Evolutionary conservation across 2,797 vertebrate species (phyloP).

Genomic region (Sciaenops ocellatus): DNA sequence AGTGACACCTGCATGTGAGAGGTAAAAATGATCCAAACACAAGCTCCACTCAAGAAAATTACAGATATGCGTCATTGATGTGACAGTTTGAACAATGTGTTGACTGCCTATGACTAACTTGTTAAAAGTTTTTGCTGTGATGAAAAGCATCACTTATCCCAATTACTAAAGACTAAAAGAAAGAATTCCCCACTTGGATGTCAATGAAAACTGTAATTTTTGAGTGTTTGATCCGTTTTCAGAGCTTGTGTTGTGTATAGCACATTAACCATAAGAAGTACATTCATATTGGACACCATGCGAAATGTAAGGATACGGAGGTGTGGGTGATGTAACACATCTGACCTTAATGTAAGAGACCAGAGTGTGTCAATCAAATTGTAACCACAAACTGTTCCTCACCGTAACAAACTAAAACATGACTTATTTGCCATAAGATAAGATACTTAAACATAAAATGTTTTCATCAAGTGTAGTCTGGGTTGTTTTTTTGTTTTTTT

Average conservation of each 20-base stretch:
- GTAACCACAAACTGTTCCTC: background rate
- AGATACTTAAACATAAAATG: too few relatives aligned
- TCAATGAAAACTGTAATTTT: background rate
- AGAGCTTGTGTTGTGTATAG: too few relatives aligned
- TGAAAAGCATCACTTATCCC: slow-evolving; percentile 6
- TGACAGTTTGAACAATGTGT: background rate
- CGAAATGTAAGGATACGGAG: background rate
- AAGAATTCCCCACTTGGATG: too few relatives aligned
- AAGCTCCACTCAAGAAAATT: slow-evolving; percentile 9
- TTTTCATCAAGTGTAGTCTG: background rate
- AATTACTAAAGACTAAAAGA: background rate
- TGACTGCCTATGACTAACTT: background rate
- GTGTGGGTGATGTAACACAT: background rate
- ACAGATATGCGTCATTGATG: background rate
- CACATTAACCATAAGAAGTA: background rate
- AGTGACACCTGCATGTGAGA: background rate
- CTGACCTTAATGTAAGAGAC: background rate
- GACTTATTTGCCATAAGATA: background rate
- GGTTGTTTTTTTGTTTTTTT: background rate
- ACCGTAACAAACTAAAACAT: background rate
- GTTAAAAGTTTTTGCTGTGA: slow-evolving; percentile 5
- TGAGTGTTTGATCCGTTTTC: background rate
- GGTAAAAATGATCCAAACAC: background rate
- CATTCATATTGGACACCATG: background rate
- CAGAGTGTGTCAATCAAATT: background rate